Conservation (phyloP, 1,140 invertebrate species). For the Trialeurodes vaporariorum region DNA sequence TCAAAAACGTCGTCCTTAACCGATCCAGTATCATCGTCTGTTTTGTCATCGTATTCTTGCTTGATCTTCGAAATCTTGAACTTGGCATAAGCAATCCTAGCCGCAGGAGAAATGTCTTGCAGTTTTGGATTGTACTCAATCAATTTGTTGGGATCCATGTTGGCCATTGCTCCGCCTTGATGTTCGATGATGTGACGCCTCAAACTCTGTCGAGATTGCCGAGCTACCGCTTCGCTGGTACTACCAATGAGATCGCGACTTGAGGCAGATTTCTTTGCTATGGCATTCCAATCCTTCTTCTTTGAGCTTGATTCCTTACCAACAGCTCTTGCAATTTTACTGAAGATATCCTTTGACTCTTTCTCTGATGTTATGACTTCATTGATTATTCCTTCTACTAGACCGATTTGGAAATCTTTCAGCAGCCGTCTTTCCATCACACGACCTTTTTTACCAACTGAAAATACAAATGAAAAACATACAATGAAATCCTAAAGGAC, state of each 20-base stretch:
- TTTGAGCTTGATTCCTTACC: constrained; percentile 44
- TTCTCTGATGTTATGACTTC: constrained; percentile 52
- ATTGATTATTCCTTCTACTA: constrained; percentile 68
- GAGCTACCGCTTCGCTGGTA: constrained; percentile 46
- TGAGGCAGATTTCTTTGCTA: constrained; percentile 56
- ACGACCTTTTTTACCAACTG: constrained; percentile 71
- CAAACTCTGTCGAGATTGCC: constrained; percentile 51
- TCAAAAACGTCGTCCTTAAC: constrained; percentile 16
- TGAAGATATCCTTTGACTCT: constrained; percentile 63
- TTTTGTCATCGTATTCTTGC: constrained; percentile 38
- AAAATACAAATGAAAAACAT: too few species aligned
- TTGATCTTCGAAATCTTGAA: constrained; percentile 62
- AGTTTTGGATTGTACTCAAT: constrained; percentile 71
- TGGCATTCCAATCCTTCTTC: constrained; percentile 73
- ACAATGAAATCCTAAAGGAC: too few species aligned
- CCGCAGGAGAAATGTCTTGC: constrained; percentile 54
- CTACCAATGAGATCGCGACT: constrained; percentile 63
- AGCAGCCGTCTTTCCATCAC: constrained; percentile 70
- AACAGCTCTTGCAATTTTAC: constrained; percentile 63
- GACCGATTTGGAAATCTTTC: constrained; percentile 82
- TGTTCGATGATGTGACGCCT: constrained; percentile 35
- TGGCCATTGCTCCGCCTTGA: constrained; percentile 33
- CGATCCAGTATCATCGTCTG: constrained; percentile 18
- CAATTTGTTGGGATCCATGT: constrained; percentile 53
- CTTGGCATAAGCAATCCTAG: constrained; percentile 69